phyloP scores from a whole-genome alignment of 2,113 vertebrate genomes.

The Hippocampus comes region DNA sequence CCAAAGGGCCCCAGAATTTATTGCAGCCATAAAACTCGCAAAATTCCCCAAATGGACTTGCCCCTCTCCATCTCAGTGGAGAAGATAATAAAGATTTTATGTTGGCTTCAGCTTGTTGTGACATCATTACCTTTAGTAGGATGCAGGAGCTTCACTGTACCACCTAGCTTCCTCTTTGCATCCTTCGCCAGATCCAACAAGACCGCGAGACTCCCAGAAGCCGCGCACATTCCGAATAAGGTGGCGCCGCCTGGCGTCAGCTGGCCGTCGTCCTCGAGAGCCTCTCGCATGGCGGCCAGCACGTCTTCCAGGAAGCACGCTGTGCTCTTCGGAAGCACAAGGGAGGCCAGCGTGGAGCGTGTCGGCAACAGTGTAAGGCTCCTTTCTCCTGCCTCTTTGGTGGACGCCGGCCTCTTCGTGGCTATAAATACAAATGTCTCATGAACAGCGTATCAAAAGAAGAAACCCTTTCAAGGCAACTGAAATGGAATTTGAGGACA shows the following conservation, averaged over 20 bases:
- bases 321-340: background rate
- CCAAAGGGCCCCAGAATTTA: too few relatives aligned
- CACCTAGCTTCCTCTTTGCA: slow-evolving; percentile 11
- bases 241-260: slow-evolving; percentile 22
- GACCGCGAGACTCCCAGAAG: slow-evolving; percentile 1
- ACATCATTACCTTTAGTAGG: slow-evolving; percentile 48
- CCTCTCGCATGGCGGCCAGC: slow-evolving; percentile 41
- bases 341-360: background rate
- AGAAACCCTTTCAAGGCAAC: too few relatives aligned
- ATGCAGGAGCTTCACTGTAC: slow-evolving; percentile 31
- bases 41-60: too few relatives aligned
- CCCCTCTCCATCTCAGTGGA: background rate
- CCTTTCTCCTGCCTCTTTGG: background rate
- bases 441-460: too few relatives aligned
- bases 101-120: too few relatives aligned
- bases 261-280: slow-evolving; percentile 13
- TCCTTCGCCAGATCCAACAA: slow-evolving; percentile 30
- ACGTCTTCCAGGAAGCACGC: slow-evolving; percentile 47
- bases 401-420: background rate
- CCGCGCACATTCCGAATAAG: slow-evolving; percentile 61
- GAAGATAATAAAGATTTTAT: background rate
- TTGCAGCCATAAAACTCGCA: too few relatives aligned
- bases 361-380: background rate
- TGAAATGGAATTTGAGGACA: background rate
- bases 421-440: background rate